Percentiles rank a stretch among this genome's conserved stretches.
phyloP scores from a whole-genome alignment of 1,140 invertebrate species.

The Drosophila melanica region DNA sequence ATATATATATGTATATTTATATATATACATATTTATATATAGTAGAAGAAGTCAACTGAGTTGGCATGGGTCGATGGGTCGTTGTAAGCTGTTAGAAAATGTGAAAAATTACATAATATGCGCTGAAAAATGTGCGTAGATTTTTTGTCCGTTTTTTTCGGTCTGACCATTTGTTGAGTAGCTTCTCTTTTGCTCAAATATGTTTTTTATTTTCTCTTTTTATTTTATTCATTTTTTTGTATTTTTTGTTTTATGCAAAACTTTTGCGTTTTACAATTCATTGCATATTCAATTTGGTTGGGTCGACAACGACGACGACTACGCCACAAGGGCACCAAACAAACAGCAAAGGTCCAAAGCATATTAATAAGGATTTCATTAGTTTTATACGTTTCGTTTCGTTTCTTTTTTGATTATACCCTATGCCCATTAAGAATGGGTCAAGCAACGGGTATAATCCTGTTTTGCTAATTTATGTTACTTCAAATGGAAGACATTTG shows the following conservation, averaged over 20 bases:
- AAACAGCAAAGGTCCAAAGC: slow-evolving; percentile 78
- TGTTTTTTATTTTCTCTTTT: slow-evolving; percentile 32
- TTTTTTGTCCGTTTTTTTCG: slow-evolving; percentile 53
- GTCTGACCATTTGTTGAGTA: slow-evolving; percentile 62
- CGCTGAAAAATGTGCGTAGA: slow-evolving; percentile 80
- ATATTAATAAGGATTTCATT: slow-evolving; percentile 84
- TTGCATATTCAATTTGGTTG: slow-evolving; percentile 81
- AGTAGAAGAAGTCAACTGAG: slow-evolving; percentile 31
- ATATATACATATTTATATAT: neutral
- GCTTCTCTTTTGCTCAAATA: slow-evolving; percentile 14
- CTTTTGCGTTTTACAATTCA: slow-evolving; percentile 82
- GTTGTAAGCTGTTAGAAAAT: slow-evolving; percentile 56
- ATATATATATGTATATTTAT: neutral
- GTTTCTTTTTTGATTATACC: slow-evolving; percentile 27
- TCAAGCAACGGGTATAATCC: neutral
- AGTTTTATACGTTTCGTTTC: slow-evolving; percentile 73
- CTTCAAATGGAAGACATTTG: neutral
- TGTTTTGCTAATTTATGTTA: neutral
- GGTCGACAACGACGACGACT: slow-evolving; percentile 31
- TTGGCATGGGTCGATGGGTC: slow-evolving; percentile 22
- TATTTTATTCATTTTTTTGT: slow-evolving; percentile 25
- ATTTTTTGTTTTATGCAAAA: slow-evolving; percentile 74
- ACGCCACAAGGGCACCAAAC: slow-evolving; percentile 60
- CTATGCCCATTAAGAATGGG: slow-evolving; percentile 5
- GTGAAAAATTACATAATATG: slow-evolving; percentile 82